phyloP scores from a whole-genome alignment of 2,888 invertebrate species.

The Strigamia transsilvanica region DNA sequence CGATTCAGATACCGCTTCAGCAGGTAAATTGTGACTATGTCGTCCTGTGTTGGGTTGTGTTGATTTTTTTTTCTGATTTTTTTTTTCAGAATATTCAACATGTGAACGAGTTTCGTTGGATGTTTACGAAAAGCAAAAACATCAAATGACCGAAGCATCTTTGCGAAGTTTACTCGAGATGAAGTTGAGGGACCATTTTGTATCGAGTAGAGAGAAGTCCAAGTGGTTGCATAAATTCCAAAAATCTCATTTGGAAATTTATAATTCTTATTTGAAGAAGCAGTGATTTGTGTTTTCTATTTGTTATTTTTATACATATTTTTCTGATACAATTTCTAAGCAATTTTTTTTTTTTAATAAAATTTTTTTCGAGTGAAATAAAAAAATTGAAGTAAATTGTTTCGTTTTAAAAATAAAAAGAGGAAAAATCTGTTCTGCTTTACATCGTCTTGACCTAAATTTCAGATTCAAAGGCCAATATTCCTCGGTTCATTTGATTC shows the following conservation, averaged over 20 bases:
- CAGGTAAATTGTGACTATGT: neutral
- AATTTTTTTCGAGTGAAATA: neutral
- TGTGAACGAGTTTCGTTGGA: constrained; percentile 27
- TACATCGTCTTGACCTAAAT: neutral
- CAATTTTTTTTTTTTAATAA: too few relatives aligned
- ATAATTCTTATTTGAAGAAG: constrained; percentile 29
- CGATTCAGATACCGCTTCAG: neutral
- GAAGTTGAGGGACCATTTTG: constrained; percentile 1
- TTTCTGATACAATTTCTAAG: neutral
- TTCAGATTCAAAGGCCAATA: neutral
- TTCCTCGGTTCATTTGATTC: neutral
- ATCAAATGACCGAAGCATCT: constrained; percentile 14
- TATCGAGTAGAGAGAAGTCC: constrained; percentile 47
- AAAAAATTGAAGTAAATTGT: neutral
- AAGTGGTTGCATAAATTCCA: constrained; percentile 52
- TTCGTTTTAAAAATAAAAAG: neutral
- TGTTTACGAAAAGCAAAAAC: constrained; percentile 2
- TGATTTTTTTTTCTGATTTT: neutral
- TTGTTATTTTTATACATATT: neutral
- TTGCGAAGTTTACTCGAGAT: constrained; percentile 39
- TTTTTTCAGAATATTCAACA: neutral
- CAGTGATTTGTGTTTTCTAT: neutral
- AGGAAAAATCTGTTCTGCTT: neutral
- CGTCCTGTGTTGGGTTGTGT: neutral
- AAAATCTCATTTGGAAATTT: constrained; percentile 50